Conservation (phyloP, 2,888 invertebrate genomes). For the Nemoura dubitans region DNA sequence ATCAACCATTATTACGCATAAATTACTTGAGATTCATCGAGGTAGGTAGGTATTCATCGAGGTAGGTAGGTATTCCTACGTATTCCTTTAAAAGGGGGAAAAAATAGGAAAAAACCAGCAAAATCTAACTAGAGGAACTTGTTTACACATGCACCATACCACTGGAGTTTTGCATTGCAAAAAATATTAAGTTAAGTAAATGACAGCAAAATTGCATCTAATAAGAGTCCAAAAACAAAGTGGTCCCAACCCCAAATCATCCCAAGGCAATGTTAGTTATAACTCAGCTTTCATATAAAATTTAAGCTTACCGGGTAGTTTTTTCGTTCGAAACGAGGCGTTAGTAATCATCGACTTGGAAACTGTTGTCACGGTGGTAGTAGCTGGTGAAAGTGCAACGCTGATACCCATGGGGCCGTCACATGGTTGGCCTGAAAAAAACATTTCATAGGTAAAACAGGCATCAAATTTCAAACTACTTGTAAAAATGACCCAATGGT, state of each 20-base stretch:
- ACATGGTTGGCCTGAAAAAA: conserved; percentile 72
- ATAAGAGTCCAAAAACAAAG: background rate
- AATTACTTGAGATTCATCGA: too few relatives aligned
- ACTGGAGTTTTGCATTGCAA: too few relatives aligned
- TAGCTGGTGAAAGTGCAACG: conserved; percentile 78
- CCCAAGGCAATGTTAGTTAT: background rate
- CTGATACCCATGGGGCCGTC: conserved; percentile 86
- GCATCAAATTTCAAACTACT: too few relatives aligned
- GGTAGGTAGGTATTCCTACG: too few relatives aligned
- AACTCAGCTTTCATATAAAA: background rate
- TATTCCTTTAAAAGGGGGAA: too few relatives aligned
- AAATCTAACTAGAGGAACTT: too few relatives aligned
- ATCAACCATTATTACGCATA: too few relatives aligned
- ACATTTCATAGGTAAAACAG: background rate
- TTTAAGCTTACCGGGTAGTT: conserved; percentile 80
- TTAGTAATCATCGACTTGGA: conserved; percentile 97
- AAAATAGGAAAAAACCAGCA: too few relatives aligned
- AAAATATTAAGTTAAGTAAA: background rate
- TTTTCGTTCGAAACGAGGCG: conserved; percentile 96
- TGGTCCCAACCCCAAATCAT: background rate
- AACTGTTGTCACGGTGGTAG: conserved; percentile 74
- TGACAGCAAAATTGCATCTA: background rate
- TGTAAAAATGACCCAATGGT: too few relatives aligned
- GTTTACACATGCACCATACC: too few relatives aligned
- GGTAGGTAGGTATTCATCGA: too few relatives aligned